A percentile compares a stretch with the other conserved stretches of the same genome.
Conservation (phyloP, 1,140 invertebrate genomes). For the Papilio machaon region DNA sequence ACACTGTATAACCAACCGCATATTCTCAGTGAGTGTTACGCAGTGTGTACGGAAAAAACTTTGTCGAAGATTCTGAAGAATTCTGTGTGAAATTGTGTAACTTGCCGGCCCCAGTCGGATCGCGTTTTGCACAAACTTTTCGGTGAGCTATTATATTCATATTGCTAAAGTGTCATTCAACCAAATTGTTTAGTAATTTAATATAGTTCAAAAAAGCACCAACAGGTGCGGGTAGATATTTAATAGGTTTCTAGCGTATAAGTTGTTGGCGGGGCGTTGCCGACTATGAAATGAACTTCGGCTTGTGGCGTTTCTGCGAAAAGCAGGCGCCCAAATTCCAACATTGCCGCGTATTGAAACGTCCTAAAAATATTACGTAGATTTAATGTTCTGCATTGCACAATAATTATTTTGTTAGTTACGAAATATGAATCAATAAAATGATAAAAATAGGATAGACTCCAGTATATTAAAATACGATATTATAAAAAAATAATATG, state of each 20-base stretch:
- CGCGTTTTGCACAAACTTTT: conserved; percentile 79
- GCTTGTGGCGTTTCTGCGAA: conserved; percentile 71
- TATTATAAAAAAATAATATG: background rate
- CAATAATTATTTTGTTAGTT: conserved; percentile 39
- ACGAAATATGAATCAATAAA: conserved; percentile 31
- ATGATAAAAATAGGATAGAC: background rate
- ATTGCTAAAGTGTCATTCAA: conserved; percentile 32
- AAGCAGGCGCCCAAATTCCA: conserved; percentile 68
- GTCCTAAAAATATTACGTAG: background rate
- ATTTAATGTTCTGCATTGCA: conserved; percentile 31
- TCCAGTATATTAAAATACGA: background rate
- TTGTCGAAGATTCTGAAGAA: conserved; percentile 81
- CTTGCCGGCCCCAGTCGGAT: conserved; percentile 75
- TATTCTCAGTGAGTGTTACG: conserved; percentile 81
- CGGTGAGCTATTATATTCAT: conserved; percentile 59
- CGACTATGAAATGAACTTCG: conserved; percentile 58
- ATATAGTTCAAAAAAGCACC: background rate
- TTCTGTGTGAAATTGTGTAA: conserved; percentile 81
- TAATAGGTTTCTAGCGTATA: conserved; percentile 47
- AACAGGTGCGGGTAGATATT: conserved; percentile 53
- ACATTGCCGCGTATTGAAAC: conserved; percentile 41
- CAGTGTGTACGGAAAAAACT: conserved; percentile 82
- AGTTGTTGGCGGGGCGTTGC: conserved; percentile 71
- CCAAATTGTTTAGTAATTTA: conserved; percentile 19
- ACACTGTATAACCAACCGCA: conserved; percentile 78